phyloP scores from a whole-genome alignment of 2,888 invertebrate species.

The Digitonthophagus gazella region DNA sequence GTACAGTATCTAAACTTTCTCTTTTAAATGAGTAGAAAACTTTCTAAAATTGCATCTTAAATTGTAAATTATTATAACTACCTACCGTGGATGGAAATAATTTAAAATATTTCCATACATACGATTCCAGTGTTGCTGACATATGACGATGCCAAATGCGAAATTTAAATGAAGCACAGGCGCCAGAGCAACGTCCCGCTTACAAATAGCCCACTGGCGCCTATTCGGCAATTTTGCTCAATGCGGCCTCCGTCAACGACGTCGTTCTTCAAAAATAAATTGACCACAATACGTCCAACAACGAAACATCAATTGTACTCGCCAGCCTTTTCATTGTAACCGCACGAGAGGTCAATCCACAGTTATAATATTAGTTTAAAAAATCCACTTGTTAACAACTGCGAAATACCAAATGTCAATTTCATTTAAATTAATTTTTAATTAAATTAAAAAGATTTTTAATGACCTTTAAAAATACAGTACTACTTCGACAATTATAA shows the following conservation, averaged over 20 bases:
- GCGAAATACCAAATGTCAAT: too few species aligned
- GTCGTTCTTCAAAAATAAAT: slow-evolving; percentile 28
- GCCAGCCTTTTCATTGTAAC: background rate
- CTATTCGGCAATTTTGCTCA: slow-evolving; percentile 26
- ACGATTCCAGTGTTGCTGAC: background rate
- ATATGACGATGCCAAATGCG: slow-evolving; percentile 19
- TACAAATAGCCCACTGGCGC: slow-evolving; percentile 27
- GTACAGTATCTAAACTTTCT: background rate
- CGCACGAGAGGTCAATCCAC: background rate
- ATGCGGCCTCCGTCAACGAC: slow-evolving; percentile 22
- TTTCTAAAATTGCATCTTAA: background rate
- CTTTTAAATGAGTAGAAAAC: background rate
- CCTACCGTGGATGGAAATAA: background rate
- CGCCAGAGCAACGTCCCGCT: slow-evolving; percentile 20
- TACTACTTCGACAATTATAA: too few species aligned
- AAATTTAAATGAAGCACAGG: background rate
- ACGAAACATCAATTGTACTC: background rate
- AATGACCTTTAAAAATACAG: too few species aligned
- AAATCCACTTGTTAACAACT: too few species aligned
- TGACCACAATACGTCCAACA: slow-evolving; percentile 21
- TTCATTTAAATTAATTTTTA: too few species aligned
- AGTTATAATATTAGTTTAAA: too few species aligned
- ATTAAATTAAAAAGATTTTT: too few species aligned
- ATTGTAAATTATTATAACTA: background rate
- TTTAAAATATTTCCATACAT: background rate